A percentile compares a stretch with the other conserved stretches of the same genome.
Conservation (phyloP, 2,888 invertebrate species). For the Plebejus melissa region DNA sequence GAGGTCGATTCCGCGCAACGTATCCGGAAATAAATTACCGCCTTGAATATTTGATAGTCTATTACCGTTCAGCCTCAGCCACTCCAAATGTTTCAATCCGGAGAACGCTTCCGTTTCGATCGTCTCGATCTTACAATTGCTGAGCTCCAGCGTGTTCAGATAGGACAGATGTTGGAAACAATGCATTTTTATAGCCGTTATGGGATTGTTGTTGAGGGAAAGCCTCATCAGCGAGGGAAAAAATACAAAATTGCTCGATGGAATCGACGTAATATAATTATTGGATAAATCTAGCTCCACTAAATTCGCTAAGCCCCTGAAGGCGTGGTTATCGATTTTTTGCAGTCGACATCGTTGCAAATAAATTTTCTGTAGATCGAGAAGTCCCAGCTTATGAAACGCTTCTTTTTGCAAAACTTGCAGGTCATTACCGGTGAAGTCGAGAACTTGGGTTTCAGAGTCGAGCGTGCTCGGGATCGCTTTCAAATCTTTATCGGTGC, state of each 20-base stretch:
- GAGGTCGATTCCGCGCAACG: constrained; percentile 87
- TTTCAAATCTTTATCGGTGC: constrained; percentile 86
- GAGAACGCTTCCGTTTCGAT: constrained; percentile 90
- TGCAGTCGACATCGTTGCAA: constrained; percentile 88
- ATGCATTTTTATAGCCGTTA: constrained; percentile 83
- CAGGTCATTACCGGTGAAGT: constrained; percentile 90
- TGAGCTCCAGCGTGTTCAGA: constrained; percentile 89
- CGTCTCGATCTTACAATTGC: constrained; percentile 86
- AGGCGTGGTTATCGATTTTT: constrained; percentile 88
- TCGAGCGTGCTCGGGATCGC: constrained; percentile 89
- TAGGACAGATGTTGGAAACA: constrained; percentile 87
- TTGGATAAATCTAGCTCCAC: constrained; percentile 93
- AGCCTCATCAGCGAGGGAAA: constrained; percentile 91
- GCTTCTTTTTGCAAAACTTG: constrained; percentile 87
- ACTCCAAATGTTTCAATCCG: constrained; percentile 89
- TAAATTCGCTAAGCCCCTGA: constrained; percentile 90
- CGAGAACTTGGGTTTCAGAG: constrained; percentile 91
- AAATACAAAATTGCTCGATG: constrained; percentile 87
- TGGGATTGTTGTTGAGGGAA: constrained; percentile 89
- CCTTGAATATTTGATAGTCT: constrained; percentile 85
- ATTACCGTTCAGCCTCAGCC: constrained; percentile 91
- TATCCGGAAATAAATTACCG: constrained; percentile 84
- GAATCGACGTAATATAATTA: constrained; percentile 88
- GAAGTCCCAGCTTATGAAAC: constrained; percentile 87
- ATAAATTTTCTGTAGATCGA: constrained; percentile 93